phyloP scores from a whole-genome alignment of 2,113 vertebrate species.

The Ornithorhynchus anatinus region DNA sequence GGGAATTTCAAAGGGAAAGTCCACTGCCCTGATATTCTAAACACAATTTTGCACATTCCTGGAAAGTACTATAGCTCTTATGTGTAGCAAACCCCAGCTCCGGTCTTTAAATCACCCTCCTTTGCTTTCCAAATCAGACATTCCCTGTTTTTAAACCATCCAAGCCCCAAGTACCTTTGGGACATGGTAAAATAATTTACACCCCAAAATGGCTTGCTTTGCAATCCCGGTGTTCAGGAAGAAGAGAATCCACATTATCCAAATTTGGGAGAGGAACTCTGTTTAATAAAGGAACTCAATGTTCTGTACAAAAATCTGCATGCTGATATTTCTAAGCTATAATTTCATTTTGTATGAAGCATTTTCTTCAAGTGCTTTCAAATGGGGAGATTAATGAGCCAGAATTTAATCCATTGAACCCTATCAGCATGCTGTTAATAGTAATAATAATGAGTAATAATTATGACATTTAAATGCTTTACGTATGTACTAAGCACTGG shows the following conservation, averaged over 20 bases:
- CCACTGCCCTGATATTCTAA: neutral
- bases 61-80: too few species aligned
- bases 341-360: neutral
- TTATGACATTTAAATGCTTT: too few species aligned
- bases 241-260: neutral
- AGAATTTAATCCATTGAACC: too few species aligned
- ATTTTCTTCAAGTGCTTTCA: conserved; percentile 16
- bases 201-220: neutral
- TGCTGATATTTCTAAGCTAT: neutral
- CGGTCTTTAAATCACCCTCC: too few species aligned
- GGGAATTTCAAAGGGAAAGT: too few species aligned
- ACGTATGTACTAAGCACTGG: too few species aligned
- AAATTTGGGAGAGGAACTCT: conserved; percentile 11
- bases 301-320: neutral
- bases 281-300: conserved; percentile 14
- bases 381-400: too few species aligned
- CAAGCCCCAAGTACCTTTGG: neutral
- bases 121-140: too few species aligned
- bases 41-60: neutral
- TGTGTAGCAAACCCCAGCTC: too few species aligned
- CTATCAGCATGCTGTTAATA: too few species aligned
- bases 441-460: too few species aligned
- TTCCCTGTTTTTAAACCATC: too few species aligned
- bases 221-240: neutral
- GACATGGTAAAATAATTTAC: neutral